A percentile compares a stretch with the other conserved stretches of the same genome.
Conservation (phyloP, 2,888 invertebrate genomes). For the Zonitis immaculata region DNA sequence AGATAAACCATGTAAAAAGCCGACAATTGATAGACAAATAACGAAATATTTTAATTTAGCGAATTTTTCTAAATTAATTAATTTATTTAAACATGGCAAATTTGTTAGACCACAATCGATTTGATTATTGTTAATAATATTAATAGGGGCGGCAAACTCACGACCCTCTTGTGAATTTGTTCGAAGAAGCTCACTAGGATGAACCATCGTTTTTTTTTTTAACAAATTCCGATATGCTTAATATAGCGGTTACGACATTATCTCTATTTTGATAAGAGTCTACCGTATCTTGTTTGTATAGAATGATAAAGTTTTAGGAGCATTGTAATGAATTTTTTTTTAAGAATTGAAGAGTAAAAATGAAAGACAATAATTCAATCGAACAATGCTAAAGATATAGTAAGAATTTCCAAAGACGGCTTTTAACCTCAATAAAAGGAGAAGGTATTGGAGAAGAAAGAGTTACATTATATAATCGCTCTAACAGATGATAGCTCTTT, state of each 20-base stretch:
- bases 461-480: constrained; percentile 22
- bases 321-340: too few species aligned
- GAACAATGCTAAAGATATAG: neutral
- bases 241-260: neutral
- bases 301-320: too few species aligned
- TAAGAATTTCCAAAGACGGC: constrained; percentile 11
- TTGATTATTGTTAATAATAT: constrained; percentile 27
- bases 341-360: neutral
- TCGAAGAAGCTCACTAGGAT: constrained; percentile 39
- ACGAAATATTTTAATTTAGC: constrained; percentile 51
- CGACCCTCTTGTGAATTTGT: constrained; percentile 33
- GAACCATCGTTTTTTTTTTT: constrained; percentile 35
- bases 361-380: neutral
- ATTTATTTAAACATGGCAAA: constrained; percentile 47
- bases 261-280: neutral
- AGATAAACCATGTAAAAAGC: constrained; percentile 49
- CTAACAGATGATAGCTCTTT: constrained; percentile 16
- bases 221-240: neutral
- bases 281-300: neutral
- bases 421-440: constrained; percentile 18
- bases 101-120: constrained; percentile 52
- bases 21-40: constrained; percentile 43
- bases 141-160: constrained; percentile 37
- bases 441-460: constrained; percentile 16
- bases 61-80: constrained; percentile 45